Conservation (phyloP, 2,797 vertebrate species). For the Rallus crepitans region DNA sequence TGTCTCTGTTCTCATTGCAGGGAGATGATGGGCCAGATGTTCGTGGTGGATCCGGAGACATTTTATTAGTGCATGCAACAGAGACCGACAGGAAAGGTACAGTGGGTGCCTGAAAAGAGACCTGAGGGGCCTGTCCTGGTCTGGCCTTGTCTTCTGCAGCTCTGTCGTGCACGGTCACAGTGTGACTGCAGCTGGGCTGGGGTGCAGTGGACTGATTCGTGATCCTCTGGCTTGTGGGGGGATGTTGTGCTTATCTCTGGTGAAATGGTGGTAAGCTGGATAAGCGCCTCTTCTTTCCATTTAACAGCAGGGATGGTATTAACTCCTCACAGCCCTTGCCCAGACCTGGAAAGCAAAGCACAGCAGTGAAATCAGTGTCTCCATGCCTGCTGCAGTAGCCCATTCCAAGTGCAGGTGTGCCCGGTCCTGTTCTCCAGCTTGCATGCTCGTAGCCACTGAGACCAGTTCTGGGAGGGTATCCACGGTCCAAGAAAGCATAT, state of each 20-base stretch:
- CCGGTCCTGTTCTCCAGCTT: not conserved
- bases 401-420: not conserved
- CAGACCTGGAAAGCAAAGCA: not conserved
- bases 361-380: not conserved
- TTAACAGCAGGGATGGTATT: conserved; percentile 10
- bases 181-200: not conserved
- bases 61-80: conserved; percentile 95
- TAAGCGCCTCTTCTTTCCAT: not conserved
- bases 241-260: not conserved
- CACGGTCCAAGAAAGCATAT: not conserved
- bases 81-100: conserved; percentile 97
- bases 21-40: conserved; percentile 97
- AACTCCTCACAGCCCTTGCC: not conserved
- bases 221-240: not conserved
- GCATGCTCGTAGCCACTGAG: not conserved
- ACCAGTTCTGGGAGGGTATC: not conserved
- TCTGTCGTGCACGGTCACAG: rapidly evolving
- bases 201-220: not conserved
- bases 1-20: conserved; percentile 72
- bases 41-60: conserved; percentile 95
- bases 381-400: not conserved
- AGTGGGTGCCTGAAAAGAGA: not conserved
- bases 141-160: not conserved
- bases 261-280: conserved; percentile 1
- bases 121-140: not conserved